These are phyloP conservation scores for Achlya flavicornis DNA, from an alignment of 2,888 invertebrate genomes.

Conservation along the genomic window DNA sequence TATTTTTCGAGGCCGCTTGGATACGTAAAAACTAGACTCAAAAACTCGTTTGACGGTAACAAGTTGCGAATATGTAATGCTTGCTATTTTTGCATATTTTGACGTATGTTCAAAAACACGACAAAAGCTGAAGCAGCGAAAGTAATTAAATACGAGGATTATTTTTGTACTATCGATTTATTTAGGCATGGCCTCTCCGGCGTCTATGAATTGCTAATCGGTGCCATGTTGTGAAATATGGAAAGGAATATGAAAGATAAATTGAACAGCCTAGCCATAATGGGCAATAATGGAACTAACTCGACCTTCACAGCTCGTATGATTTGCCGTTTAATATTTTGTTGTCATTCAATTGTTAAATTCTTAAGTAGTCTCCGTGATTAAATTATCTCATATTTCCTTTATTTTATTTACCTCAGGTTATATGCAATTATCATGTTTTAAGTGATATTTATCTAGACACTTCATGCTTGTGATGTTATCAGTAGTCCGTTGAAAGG, in stretches of 20 bases:
- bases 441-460: constrained; percentile 12
- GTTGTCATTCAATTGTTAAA: background rate
- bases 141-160: constrained; percentile 42
- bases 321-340: constrained; percentile 9
- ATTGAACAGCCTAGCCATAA: constrained; percentile 25
- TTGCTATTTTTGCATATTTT: constrained; percentile 48
- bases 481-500: constrained; percentile 15
- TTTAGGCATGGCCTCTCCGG: constrained; percentile 41
- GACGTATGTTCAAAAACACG: constrained; percentile 36
- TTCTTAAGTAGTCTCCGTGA: background rate
- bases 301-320: constrained; percentile 24
- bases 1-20: constrained; percentile 75
- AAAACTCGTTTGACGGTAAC: constrained; percentile 54
- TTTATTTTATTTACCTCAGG: too few relatives aligned
- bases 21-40: constrained; percentile 62
- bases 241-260: constrained; percentile 42
- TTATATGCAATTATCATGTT: too few relatives aligned
- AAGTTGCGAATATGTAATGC: constrained; percentile 38
- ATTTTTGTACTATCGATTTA: constrained; percentile 39
- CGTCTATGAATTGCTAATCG: constrained; percentile 37
- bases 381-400: background rate
- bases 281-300: constrained; percentile 27
- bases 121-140: constrained; percentile 46
- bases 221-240: constrained; percentile 48
- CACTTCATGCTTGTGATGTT: constrained; percentile 24